Conservation (phyloP, 35 echinoderm and acorn worm species). For the Apostichopus parvimensis region DNA sequence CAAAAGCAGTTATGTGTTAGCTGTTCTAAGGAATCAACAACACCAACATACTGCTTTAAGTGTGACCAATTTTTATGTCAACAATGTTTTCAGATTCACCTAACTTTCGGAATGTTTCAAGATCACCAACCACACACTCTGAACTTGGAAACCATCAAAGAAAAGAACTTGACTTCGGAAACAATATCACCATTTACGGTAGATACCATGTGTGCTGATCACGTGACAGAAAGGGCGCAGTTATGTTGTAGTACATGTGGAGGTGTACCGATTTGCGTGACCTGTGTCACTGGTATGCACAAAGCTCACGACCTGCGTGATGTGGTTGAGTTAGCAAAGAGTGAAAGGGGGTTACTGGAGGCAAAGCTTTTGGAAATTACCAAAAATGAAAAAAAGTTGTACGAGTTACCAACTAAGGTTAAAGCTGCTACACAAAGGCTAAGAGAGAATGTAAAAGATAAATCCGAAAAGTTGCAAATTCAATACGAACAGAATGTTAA, state of each 20-base stretch:
- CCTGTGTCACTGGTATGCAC: background rate
- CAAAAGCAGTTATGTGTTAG: background rate
- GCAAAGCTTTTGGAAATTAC: background rate
- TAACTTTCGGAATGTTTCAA: background rate
- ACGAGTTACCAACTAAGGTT: background rate
- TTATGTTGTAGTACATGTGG: constrained; percentile 18
- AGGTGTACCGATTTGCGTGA: background rate
- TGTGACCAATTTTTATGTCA: background rate
- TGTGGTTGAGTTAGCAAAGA: background rate
- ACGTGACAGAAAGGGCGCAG: too few relatives aligned
- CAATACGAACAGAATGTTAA: background rate
- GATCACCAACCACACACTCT: background rate
- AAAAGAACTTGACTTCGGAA: too few relatives aligned
- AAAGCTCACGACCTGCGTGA: background rate
- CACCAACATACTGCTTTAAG: background rate
- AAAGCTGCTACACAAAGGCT: background rate
- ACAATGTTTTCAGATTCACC: background rate
- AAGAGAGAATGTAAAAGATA: background rate
- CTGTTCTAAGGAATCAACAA: background rate
- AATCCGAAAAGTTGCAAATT: background rate
- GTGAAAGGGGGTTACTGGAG: background rate
- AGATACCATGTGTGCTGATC: too few relatives aligned
- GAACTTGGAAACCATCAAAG: too few relatives aligned
- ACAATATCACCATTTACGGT: too few relatives aligned
- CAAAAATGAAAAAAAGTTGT: background rate